These are phyloP conservation scores for Bradypodion ventrale DNA, from an alignment of 2,797 vertebrate genomes.

Conservation along the genomic window DNA sequence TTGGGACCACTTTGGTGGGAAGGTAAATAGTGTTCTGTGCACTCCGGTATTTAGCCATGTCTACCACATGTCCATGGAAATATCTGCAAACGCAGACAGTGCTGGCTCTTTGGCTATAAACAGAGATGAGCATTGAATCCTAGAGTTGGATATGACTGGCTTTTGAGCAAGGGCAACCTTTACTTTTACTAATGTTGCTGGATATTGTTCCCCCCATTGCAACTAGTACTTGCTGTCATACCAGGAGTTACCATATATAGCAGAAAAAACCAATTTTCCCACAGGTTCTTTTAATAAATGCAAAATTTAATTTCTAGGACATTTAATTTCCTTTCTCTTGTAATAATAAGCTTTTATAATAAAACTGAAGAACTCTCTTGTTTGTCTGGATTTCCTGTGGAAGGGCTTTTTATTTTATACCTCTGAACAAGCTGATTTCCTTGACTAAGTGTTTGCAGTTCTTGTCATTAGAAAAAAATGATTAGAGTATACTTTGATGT, in stretches of 20 bases:
- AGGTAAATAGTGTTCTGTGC: no score
- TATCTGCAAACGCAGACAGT: no score
- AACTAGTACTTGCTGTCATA: constrained; percentile 28
- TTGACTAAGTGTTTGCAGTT: constrained; percentile 36
- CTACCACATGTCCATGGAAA: no score
- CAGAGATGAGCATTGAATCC: no score
- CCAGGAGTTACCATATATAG: constrained; percentile 12
- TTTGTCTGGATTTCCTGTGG: constrained; percentile 38
- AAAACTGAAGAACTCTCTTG: constrained; percentile 39
- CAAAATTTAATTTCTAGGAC: constrained; percentile 29
- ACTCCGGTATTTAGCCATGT: no score
- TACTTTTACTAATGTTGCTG: no score
- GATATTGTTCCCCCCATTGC: not conserved
- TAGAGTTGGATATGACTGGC: no score
- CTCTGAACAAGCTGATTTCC: constrained; percentile 52
- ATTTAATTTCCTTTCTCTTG: constrained; percentile 28
- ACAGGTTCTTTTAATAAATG: constrained; percentile 31
- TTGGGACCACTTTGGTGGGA: no score
- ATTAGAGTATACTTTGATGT: constrained; percentile 18
- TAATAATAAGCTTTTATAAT: constrained; percentile 37
- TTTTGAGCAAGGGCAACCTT: no score
- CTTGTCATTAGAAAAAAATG: constrained; percentile 39
- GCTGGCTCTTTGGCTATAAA: no score
- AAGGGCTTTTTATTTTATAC: constrained; percentile 48
- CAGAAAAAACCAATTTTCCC: constrained; percentile 1